Percentiles rank a stretch among this genome's conserved stretches.
phyloP scores from a whole-genome alignment of 2,797 vertebrate species.

The Cuculus canorus region DNA sequence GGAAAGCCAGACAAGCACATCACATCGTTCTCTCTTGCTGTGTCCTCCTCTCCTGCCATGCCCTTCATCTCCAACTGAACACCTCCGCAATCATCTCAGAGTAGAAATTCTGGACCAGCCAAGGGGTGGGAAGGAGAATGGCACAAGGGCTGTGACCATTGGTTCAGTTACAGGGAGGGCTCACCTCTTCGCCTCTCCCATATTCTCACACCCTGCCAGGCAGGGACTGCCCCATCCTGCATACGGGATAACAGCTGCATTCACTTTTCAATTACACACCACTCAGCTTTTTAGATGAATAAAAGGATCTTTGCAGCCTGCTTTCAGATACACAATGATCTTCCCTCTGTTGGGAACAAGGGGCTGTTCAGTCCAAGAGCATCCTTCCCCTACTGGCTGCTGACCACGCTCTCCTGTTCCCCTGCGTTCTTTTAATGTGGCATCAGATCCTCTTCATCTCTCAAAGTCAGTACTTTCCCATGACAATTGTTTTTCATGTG shows the following conservation, averaged over 20 bases:
- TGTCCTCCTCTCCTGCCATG: too few relatives aligned
- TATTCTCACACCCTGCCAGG: neutral
- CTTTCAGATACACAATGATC: neutral
- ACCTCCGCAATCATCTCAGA: neutral
- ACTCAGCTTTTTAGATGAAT: neutral
- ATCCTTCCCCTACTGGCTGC: neutral
- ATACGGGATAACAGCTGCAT: rapidly evolving
- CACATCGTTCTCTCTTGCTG: too few relatives aligned
- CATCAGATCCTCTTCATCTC: neutral
- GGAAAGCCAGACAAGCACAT: too few relatives aligned
- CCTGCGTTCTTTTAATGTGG: too few relatives aligned
- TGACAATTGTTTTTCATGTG: neutral
- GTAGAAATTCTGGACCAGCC: neutral
- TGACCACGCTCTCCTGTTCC: neutral
- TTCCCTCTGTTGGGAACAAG: neutral
- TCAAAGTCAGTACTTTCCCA: neutral
- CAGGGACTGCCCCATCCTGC: neutral
- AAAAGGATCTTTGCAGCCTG: neutral
- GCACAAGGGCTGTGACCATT: rapidly evolving
- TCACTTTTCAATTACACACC: neutral
- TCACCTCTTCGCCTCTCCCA: rapidly evolving
- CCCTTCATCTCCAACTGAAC: neutral
- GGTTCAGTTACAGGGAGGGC: neutral
- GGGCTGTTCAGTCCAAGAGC: neutral
- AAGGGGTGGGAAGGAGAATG: neutral